Conservation (phyloP, 2,888 invertebrate genomes). For the Pheosia tremula region DNA sequence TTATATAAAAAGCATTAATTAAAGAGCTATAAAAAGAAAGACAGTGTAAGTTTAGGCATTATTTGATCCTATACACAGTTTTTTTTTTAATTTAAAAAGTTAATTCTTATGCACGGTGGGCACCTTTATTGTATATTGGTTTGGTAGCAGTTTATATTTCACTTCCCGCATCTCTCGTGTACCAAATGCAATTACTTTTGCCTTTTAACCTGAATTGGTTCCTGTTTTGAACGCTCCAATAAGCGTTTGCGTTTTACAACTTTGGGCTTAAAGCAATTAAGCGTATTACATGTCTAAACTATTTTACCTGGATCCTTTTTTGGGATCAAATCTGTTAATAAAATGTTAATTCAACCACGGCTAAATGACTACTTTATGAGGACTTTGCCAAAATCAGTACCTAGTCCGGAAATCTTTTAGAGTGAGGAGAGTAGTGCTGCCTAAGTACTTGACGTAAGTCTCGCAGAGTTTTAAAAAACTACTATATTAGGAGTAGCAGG, state of each 20-base stretch:
- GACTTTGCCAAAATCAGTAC: no score
- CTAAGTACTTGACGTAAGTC: no score
- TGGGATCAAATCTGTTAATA: no score
- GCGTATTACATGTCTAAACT: neutral
- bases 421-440: no score
- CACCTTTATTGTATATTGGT: slow-evolving; percentile 9
- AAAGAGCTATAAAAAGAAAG: no score
- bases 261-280: slow-evolving; percentile 13
- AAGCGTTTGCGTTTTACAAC: slow-evolving; percentile 4
- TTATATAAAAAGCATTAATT: no score
- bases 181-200: slow-evolving; percentile 37
- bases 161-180: slow-evolving; percentile 36
- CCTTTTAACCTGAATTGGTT: slow-evolving; percentile 11
- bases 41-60: neutral
- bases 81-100: neutral
- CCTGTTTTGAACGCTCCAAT: slow-evolving; percentile 11
- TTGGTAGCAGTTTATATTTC: slow-evolving; percentile 30
- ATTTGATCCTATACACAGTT: no score
- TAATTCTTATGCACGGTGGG: neutral
- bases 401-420: no score
- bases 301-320: neutral
- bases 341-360: no score
- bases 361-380: no score
- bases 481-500: no score
- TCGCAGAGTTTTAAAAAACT: no score